A percentile compares a stretch with the other conserved stretches of the same genome.
phyloP scores from a whole-genome alignment of 2,113 vertebrate genomes.

The Nothocercus julius region DNA sequence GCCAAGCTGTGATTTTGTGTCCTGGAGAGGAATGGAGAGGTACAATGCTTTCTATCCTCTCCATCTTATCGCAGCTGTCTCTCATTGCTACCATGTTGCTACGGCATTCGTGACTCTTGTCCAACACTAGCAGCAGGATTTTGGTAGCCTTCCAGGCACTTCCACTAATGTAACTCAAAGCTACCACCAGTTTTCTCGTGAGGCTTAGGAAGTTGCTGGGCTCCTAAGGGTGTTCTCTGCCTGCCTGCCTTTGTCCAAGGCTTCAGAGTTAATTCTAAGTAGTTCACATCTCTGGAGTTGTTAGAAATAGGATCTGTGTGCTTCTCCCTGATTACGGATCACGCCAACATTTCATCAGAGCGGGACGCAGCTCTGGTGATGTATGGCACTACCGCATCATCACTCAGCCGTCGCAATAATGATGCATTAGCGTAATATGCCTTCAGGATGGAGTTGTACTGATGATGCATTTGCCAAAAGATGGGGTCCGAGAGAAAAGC shows the following conservation, averaged over 20 bases:
- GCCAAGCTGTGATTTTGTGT: not conserved
- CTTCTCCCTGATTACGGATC: conserved; percentile 56
- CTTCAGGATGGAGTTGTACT: conserved; percentile 70
- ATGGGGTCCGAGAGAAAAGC: conserved; percentile 59
- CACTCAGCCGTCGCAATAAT: conserved; percentile 70
- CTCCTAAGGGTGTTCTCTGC: not conserved
- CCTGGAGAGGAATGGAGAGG: not conserved
- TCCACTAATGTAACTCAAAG: conserved; percentile 40
- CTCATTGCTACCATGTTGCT: conserved; percentile 25
- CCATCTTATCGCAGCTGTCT: not conserved
- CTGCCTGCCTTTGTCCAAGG: not conserved
- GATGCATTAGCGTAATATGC: conserved; percentile 74
- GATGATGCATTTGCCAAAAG: conserved; percentile 66
- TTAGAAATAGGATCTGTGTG: not conserved
- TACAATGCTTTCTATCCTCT: not conserved
- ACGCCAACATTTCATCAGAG: conserved; percentile 57
- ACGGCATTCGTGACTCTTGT: not conserved
- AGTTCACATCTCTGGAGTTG: not conserved
- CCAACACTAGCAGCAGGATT: conserved; percentile 46
- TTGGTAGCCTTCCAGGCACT: conserved; percentile 60
- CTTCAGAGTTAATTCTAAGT: conserved; percentile 46
- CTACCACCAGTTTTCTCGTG: conserved; percentile 26
- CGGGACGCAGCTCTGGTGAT: conserved; percentile 35
- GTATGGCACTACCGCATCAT: conserved; percentile 54
- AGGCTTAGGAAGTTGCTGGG: conserved; percentile 15